Evolutionary conservation across 2,888 invertebrate genomes (phyloP).

Genomic region (Tenthredo amoena): DNA sequence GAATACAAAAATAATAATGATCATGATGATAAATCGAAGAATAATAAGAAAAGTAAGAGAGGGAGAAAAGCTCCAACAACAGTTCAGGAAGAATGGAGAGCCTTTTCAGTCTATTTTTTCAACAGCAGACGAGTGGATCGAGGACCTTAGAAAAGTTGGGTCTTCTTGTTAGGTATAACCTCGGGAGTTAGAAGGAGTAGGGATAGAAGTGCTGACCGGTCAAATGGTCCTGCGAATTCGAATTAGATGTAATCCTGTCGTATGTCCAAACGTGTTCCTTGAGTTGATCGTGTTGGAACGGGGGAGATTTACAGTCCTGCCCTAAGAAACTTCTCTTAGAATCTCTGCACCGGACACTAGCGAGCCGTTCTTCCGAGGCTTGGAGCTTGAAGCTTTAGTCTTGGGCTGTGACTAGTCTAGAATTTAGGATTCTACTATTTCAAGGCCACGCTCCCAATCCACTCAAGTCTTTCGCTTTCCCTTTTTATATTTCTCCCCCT

Average conservation of each 20-base stretch:
- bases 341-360: conserved; percentile 16
- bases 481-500: background rate
- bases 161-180: conserved; percentile 35
- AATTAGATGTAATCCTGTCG: conserved; percentile 29
- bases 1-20: background rate
- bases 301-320: conserved; percentile 10
- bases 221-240: conserved; percentile 37
- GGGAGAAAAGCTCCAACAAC: background rate
- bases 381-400: background rate
- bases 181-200: background rate
- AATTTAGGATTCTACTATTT: conserved; percentile 8
- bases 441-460: conserved; percentile 1
- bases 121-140: background rate
- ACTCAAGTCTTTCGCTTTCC: background rate
- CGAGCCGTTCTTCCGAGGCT: background rate
- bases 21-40: background rate
- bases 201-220: conserved; percentile 34
- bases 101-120: background rate
- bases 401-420: background rate
- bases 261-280: conserved; percentile 6
- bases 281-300: background rate
- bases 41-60: background rate
- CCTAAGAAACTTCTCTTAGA: background rate
- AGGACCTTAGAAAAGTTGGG: conserved; percentile 6
- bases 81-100: background rate